Conservation (phyloP, 2,113 vertebrate species). For the Protobothrops flavoviridis region DNA sequence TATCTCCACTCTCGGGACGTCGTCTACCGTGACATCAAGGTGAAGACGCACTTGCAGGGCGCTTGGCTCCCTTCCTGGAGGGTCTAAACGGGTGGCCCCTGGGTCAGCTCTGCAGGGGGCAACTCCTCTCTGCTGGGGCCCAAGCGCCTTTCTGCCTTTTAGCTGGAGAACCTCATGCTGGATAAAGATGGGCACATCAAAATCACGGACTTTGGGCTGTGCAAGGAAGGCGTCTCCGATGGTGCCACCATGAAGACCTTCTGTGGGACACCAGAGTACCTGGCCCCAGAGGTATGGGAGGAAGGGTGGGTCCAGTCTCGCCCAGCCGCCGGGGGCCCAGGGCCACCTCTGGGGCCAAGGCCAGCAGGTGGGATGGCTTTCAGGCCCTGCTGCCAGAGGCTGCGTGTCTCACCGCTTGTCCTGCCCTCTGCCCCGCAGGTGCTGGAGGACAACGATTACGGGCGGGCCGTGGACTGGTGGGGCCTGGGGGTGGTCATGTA, state of each 20-base stretch:
- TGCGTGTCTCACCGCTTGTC: neutral
- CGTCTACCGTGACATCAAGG: slow-evolving; percentile 95
- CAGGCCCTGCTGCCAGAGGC: too few species aligned
- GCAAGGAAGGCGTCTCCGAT: slow-evolving; percentile 90
- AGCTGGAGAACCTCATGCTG: slow-evolving; percentile 97
- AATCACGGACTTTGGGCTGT: slow-evolving; percentile 93
- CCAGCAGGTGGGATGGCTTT: too few species aligned
- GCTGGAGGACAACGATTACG: slow-evolving; percentile 91
- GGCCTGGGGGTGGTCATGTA: slow-evolving; percentile 94
- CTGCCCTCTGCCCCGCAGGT: slow-evolving; percentile 69
- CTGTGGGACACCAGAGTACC: slow-evolving; percentile 91
- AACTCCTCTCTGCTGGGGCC: neutral
- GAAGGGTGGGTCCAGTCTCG: neutral
- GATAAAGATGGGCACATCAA: slow-evolving; percentile 96
- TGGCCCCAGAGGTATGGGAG: slow-evolving; percentile 85
- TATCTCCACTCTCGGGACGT: slow-evolving; percentile 92
- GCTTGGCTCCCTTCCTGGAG: neutral
- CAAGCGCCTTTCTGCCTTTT: accelerated
- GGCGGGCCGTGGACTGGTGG: slow-evolving; percentile 93
- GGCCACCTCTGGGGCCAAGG: too few species aligned
- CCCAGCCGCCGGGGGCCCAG: accelerated
- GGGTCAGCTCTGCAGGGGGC: neutral
- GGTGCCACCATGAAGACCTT: slow-evolving; percentile 95
- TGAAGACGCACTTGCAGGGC: slow-evolving; percentile 40
- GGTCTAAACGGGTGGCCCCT: neutral